phyloP scores from a whole-genome alignment of 2,113 vertebrate genomes.

The crab-eating macaque (Macaca fascicularis) region T2T-MFA8v1.1 NC_088375.1:232708501-232709000 shows the following conservation, averaged over 20 bases:
- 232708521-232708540: neutral
- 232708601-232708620: neutral
- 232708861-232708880: too few species aligned
- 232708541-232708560: neutral
- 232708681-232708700: neutral
- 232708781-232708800: neutral
- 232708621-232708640: rapidly evolving
- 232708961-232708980: neutral
- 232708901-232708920: too few species aligned
- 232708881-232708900: neutral
- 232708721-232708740: neutral
- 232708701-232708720: rapidly evolving
- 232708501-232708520: neutral
- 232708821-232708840: neutral
- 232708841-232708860: too few species aligned
- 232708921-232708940: neutral
- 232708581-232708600: neutral
- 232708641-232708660: neutral
- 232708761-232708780: neutral
- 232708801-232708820: neutral
- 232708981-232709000: neutral
- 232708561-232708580: neutral
- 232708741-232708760: neutral
- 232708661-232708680: rapidly evolving
- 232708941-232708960: rapidly evolving